A percentile compares a stretch with the other conserved stretches of the same genome.
These are phyloP conservation scores for Mobula birostris DNA, from an alignment of 2,113 vertebrate species.

Conservation along the genomic window DNA sequence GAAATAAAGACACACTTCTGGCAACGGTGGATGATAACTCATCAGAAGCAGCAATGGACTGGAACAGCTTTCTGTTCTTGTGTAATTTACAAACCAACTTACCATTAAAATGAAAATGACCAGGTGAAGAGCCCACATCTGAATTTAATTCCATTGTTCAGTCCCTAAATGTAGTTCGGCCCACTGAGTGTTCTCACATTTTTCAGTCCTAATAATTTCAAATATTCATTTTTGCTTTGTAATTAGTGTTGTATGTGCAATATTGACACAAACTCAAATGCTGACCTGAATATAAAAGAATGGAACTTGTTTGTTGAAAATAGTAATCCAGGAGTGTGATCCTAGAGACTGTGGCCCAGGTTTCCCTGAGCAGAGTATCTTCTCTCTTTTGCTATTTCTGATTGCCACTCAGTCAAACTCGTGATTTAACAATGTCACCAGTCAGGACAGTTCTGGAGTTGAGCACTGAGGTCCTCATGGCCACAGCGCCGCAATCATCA, in stretches of 20 bases:
- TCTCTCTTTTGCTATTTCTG: too few species aligned
- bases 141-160: not conserved
- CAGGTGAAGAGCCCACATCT: too few species aligned
- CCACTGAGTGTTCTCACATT: not conserved
- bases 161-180: not conserved
- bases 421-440: too few species aligned
- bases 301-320: not conserved
- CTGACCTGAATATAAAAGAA: not conserved
- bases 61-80: not conserved
- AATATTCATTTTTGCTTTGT: not conserved
- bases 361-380: too few species aligned
- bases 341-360: not conserved
- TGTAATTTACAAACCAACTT: not conserved
- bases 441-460: too few species aligned
- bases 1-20: constrained; percentile 21
- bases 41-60: not conserved
- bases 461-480: too few species aligned
- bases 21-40: not conserved
- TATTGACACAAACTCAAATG: not conserved
- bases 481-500: too few species aligned
- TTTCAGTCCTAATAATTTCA: not conserved
- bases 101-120: not conserved
- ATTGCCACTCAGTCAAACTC: too few species aligned
- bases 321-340: not conserved
- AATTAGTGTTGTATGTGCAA: not conserved